These are phyloP conservation scores for Hetaerina titia DNA, from an alignment of 2,888 invertebrate species.

Conservation along the genomic window DNA sequence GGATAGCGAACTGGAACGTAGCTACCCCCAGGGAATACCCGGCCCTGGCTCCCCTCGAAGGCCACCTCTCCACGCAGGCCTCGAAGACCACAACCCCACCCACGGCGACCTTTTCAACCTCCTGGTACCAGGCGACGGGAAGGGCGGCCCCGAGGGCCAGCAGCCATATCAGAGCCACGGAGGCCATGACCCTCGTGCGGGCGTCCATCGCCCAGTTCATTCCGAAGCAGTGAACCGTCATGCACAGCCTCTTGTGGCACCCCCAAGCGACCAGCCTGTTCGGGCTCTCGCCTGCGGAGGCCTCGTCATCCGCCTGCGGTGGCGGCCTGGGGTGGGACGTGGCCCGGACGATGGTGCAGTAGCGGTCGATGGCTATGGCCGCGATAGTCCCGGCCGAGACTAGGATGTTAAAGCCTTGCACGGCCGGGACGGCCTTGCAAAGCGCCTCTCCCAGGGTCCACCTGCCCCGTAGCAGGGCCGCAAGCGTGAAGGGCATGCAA, in stretches of 20 bases:
- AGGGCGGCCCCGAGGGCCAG: conserved; percentile 77
- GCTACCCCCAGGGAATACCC: conserved; percentile 77
- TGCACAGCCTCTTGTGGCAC: conserved; percentile 6
- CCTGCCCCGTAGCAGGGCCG: conserved; percentile 76
- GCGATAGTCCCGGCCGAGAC: conserved; percentile 81
- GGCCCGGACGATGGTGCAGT: conserved; percentile 77
- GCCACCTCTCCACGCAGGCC: conserved; percentile 75
- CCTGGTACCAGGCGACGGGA: conserved; percentile 77
- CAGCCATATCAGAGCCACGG: conserved; percentile 78
- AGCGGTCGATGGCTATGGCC: conserved; percentile 78
- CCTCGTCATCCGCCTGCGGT: background rate
- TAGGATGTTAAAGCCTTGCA: conserved; percentile 81
- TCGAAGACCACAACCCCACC: conserved; percentile 74
- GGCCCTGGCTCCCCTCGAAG: conserved; percentile 73
- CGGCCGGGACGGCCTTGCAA: conserved; percentile 80
- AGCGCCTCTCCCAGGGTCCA: conserved; percentile 80
- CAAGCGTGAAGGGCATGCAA: conserved; percentile 81
- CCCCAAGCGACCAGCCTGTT: background rate
- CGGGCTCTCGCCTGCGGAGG: background rate
- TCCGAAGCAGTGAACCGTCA: conserved; percentile 67
- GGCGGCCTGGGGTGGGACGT: conserved; percentile 67
- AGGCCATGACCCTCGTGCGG: conserved; percentile 74
- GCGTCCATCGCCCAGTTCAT: conserved; percentile 71
- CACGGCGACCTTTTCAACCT: conserved; percentile 73
- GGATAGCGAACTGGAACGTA: conserved; percentile 78